Evolutionary conservation across 2,113 vertebrate genomes (phyloP).

Genomic region (Austrofundulus limnaeus): DNA sequence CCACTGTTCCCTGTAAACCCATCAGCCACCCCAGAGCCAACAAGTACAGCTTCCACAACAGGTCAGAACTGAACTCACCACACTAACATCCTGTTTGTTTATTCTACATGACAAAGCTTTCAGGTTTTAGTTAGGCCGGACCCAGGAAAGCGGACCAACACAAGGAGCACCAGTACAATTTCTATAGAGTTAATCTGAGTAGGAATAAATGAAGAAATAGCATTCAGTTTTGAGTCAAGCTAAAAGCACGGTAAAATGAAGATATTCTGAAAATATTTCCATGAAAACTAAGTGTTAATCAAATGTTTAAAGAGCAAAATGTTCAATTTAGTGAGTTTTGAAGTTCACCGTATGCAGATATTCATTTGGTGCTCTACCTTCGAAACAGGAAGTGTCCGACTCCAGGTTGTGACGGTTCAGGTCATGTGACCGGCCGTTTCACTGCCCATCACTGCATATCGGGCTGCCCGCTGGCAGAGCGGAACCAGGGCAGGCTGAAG

Average conservation of each 20-base stretch:
- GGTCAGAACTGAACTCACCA: conserved; percentile 75
- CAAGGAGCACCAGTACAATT: too few relatives aligned
- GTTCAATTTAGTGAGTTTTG: background rate
- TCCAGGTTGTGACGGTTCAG: conserved; percentile 94
- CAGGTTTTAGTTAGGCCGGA: too few relatives aligned
- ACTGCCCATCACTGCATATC: conserved; percentile 98
- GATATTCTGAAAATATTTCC: too few relatives aligned
- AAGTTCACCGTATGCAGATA: background rate
- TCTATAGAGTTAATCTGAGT: too few relatives aligned
- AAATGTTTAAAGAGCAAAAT: too few relatives aligned
- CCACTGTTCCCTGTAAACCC: conserved; percentile 85
- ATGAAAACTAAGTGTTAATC: too few relatives aligned
- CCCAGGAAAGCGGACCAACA: too few relatives aligned
- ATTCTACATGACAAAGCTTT: background rate
- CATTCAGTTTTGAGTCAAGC: too few relatives aligned
- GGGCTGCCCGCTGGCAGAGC: conserved; percentile 94
- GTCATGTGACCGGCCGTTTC: conserved; percentile 96
- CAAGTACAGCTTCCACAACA: conserved; percentile 97
- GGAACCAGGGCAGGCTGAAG: conserved; percentile 93
- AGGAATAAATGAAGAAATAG: too few relatives aligned
- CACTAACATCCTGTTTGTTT: background rate
- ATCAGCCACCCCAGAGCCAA: conserved; percentile 85
- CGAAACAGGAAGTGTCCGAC: conserved; percentile 94
- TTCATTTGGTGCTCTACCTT: conserved; percentile 4
- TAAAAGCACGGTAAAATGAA: too few relatives aligned